Percentiles rank a stretch among this genome's conserved stretches.
Conservation (phyloP, 2,888 invertebrate species). For the Macrosoma leucophasiata region DNA sequence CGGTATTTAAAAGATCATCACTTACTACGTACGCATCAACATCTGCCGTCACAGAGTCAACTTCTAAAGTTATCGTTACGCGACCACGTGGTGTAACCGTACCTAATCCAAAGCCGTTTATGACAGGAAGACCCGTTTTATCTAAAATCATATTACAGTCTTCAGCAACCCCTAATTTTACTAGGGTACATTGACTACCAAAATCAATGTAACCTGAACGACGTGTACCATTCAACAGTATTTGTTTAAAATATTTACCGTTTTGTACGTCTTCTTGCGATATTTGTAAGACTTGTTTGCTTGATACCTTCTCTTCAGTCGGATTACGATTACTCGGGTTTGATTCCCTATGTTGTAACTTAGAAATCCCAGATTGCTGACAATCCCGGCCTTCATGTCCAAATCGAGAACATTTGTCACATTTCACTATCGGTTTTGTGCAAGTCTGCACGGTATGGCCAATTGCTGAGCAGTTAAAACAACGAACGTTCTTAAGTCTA, state of each 20-base stretch:
- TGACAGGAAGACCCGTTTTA: constrained; percentile 5
- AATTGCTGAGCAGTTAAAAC: constrained; percentile 4
- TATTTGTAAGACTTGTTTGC: not conserved
- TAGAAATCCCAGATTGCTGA: not conserved
- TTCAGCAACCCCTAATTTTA: constrained; percentile 3
- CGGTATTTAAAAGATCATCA: constrained; percentile 8
- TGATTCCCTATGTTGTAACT: not conserved
- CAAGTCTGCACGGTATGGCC: constrained; percentile 4
- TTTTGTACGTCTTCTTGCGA: constrained; percentile 1
- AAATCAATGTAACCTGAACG: constrained; percentile 15
- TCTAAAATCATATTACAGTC: constrained; percentile 1
- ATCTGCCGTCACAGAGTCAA: constrained; percentile 10
- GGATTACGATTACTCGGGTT: not conserved
- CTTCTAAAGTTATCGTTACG: constrained; percentile 4
- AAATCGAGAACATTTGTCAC: constrained; percentile 2
- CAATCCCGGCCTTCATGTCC: constrained; percentile 3
- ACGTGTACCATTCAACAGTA: constrained; percentile 8
- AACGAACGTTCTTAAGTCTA: not conserved
- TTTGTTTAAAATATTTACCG: constrained; percentile 12
- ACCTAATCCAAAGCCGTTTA: constrained; percentile 15
- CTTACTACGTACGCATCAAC: constrained; percentile 10
- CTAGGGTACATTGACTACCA: constrained; percentile 19
- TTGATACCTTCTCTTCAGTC: not conserved
- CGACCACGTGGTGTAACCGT: constrained; percentile 8
- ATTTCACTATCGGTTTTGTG: constrained; percentile 7